Evolutionary conservation across 2,797 vertebrate genomes (phyloP), one percentile per base, ranked within the genome.

Genomic region (Amazona finschi): DNA sequence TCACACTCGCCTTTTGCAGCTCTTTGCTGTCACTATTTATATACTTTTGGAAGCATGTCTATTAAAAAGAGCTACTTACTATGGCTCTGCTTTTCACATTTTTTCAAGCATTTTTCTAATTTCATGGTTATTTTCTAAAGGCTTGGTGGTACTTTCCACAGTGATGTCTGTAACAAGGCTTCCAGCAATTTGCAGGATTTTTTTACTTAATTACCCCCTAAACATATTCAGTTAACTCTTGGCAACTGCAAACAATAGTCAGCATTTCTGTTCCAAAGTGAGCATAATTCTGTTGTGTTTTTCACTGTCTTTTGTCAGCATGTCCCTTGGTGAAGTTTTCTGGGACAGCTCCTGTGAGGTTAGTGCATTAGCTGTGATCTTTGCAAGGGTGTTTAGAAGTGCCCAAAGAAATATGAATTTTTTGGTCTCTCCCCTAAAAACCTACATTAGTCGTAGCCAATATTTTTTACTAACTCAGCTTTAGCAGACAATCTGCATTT

Each of bases 61-160:
- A 3, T 72, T 87, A 25, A 72, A 73, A 87, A 71, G 41, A 85
- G 6, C 50, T 49, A 39, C 25, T 89, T 87, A 30, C 17, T 78
- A n/a, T 58, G 74, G 27, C 62, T 90, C 43, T 39, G 24, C 44
- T 91, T 82, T 90, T 74, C 57, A 65, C n/a, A 47, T 79, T 89
- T 95, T 80, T 93, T 74, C 24, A 50, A 94, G 44, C 17, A 18
- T 73, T 73, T 94, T 95, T 93, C 49, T 30, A 77, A 61, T 46
- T 38, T 86, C 67, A 46, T 64, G 67, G 74, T 49, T 88, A 47
- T 90, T 91, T 93, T 85, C 71, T 47, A 71, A 88, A 92, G 47
- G 12, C 31, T 94, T 76, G 74, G 11, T 79, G n/a, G 46, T 86
- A 25, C n/a, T 91, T 96, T 93, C 43, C 60, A 19, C 60, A 65